A percentile compares a stretch with the other conserved stretches of the same genome.
phyloP scores from a whole-genome alignment of 2,888 invertebrate genomes.

The Volucella zonaria region DNA sequence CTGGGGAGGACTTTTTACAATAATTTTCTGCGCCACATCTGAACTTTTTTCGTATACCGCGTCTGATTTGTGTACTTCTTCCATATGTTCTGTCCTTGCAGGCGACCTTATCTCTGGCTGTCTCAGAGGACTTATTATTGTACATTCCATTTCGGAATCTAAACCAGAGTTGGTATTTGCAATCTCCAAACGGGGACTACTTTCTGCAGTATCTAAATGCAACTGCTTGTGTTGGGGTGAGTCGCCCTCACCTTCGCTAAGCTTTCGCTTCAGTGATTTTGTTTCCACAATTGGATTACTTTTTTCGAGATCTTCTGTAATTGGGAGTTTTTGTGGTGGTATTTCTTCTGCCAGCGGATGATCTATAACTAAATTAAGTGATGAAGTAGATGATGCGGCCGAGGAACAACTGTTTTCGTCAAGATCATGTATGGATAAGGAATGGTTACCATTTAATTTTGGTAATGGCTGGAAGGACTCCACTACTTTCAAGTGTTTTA shows the following conservation, averaged over 20 bases:
- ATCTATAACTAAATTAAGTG: slow-evolving; percentile 81
- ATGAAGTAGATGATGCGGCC: slow-evolving; percentile 78
- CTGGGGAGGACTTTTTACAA: neutral
- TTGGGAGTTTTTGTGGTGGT: neutral
- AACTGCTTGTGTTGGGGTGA: slow-evolving; percentile 72
- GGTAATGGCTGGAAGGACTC: slow-evolving; percentile 12
- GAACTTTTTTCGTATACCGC: neutral
- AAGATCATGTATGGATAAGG: slow-evolving; percentile 46
- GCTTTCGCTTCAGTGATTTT: slow-evolving; percentile 76
- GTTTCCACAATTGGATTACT: neutral
- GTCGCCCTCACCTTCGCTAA: slow-evolving; percentile 72
- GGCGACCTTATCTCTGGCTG: no score
- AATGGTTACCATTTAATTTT: slow-evolving; percentile 63
- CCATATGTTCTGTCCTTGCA: neutral
- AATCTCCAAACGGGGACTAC: neutral
- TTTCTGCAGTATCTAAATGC: slow-evolving; percentile 60
- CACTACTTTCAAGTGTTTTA: neutral
- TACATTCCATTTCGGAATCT: no score
- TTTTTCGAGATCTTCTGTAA: slow-evolving; percentile 1
- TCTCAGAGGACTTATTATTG: no score
- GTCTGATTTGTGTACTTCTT: neutral
- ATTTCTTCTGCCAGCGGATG: slow-evolving; percentile 78
- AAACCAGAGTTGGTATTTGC: no score
- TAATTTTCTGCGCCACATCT: neutral
- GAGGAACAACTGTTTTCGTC: slow-evolving; percentile 68